Evolutionary conservation across 2,797 vertebrate genomes (phyloP).

Genomic region (Galaxias olidus): DNA sequence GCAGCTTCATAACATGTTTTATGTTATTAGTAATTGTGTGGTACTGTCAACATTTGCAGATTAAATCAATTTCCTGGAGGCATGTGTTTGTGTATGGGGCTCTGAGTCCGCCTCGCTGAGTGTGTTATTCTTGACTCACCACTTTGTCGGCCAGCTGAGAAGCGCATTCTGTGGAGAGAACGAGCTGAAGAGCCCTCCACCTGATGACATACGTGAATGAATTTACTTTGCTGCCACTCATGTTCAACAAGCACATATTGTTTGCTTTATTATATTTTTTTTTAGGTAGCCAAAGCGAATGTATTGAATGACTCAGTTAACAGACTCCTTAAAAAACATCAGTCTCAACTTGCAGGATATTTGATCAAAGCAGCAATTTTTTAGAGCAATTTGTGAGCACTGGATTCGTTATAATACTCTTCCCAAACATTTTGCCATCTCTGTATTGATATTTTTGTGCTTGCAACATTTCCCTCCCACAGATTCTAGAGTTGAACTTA

Average conservation of each 20-base stretch:
- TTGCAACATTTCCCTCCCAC: constrained; percentile 13
- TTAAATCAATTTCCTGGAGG: constrained; percentile 52
- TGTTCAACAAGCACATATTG: too few relatives aligned
- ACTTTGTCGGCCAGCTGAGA: too few relatives aligned
- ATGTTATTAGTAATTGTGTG: constrained; percentile 65
- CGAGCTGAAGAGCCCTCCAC: too few relatives aligned
- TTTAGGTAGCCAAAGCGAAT: too few relatives aligned
- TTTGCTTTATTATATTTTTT: too few relatives aligned
- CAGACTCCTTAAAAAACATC: too few relatives aligned
- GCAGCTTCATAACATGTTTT: constrained; percentile 58
- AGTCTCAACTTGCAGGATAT: too few relatives aligned
- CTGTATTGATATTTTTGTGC: constrained; percentile 30
- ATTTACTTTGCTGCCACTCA: too few relatives aligned
- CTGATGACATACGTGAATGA: too few relatives aligned
- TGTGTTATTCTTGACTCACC: constrained; percentile 22
- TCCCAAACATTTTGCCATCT: constrained; percentile 12
- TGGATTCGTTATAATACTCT: constrained; percentile 18
- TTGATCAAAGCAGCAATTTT: neutral
- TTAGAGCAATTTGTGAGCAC: constrained; percentile 15
- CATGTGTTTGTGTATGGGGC: constrained; percentile 33
- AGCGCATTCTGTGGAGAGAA: too few relatives aligned
- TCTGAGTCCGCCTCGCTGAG: constrained; percentile 29
- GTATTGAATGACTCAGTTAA: too few relatives aligned
- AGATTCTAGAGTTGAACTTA: constrained; percentile 23
- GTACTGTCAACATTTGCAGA: constrained; percentile 54